phyloP scores from a whole-genome alignment of 2,797 vertebrate genomes.

The Artibeus lituratus region DNA sequence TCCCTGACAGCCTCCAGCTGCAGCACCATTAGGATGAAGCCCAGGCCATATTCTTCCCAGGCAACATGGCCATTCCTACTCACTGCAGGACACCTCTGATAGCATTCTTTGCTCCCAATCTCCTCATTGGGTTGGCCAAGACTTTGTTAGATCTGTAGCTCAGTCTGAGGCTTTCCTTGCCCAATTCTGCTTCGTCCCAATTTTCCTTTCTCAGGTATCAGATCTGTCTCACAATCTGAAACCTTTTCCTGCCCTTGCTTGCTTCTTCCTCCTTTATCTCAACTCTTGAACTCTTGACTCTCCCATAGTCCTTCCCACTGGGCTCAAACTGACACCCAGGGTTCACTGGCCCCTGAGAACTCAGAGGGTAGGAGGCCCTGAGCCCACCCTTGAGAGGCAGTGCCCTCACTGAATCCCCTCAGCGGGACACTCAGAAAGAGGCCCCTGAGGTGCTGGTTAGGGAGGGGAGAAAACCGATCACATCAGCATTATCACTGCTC shows the following conservation, averaged over 20 bases:
- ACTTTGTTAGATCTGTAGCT: background rate
- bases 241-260: background rate
- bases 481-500: background rate
- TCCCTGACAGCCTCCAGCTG: background rate
- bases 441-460: no score
- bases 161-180: background rate
- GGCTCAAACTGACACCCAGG: background rate
- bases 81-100: background rate
- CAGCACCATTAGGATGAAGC: background rate
- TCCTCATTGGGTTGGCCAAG: background rate
- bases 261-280: background rate
- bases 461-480: background rate
- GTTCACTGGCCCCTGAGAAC: background rate
- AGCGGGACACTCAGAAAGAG: background rate
- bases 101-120: background rate
- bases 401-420: background rate
- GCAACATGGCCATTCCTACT: background rate
- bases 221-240: background rate
- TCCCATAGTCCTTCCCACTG: background rate
- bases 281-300: background rate
- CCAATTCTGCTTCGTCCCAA: background rate
- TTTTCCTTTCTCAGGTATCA: background rate
- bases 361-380: background rate
- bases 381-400: background rate
- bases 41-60: background rate